A percentile compares a stretch with the other conserved stretches of the same genome.
These are phyloP conservation scores for Tyria jacobaeae DNA, from an alignment of 2,888 invertebrate species.

Conservation along the genomic window DNA sequence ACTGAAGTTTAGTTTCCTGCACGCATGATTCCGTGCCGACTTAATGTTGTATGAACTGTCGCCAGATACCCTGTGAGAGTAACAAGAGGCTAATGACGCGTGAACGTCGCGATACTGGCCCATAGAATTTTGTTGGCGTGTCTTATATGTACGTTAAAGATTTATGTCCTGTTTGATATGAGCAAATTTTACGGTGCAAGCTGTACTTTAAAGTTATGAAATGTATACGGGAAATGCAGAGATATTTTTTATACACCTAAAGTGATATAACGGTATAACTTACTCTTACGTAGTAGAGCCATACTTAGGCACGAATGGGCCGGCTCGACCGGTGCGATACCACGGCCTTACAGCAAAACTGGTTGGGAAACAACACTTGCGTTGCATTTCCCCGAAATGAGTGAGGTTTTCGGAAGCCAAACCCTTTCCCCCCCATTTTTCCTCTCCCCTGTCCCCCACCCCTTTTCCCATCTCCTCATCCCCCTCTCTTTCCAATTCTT, in stretches of 20 bases:
- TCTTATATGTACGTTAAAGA: constrained; percentile 2
- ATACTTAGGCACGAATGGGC: too few relatives aligned
- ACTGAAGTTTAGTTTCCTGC: background rate
- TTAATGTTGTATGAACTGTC: constrained; percentile 46
- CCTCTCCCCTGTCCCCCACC: too few relatives aligned
- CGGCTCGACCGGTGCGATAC: too few relatives aligned
- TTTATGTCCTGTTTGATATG: constrained; percentile 1
- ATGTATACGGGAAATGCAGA: background rate
- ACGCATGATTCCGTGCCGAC: constrained; percentile 24
- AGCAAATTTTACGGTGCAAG: background rate
- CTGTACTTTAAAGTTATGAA: constrained; percentile 5
- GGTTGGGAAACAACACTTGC: too few relatives aligned
- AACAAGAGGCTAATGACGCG: constrained; percentile 51
- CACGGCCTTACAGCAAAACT: too few relatives aligned
- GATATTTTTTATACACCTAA: background rate
- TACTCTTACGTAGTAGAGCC: too few relatives aligned
- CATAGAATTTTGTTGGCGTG: constrained; percentile 18
- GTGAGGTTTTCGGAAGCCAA: too few relatives aligned
- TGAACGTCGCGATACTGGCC: constrained; percentile 51
- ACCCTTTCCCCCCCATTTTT: too few relatives aligned
- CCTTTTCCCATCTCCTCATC: too few relatives aligned
- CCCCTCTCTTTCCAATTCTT: too few relatives aligned
- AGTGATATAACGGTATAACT: too few relatives aligned
- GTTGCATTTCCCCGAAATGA: too few relatives aligned
- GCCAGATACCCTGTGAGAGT: constrained; percentile 35